Base-by-base conservation (phyloP, 2,113 vertebrate genomes). In the Loxodonta africana region DNA sequence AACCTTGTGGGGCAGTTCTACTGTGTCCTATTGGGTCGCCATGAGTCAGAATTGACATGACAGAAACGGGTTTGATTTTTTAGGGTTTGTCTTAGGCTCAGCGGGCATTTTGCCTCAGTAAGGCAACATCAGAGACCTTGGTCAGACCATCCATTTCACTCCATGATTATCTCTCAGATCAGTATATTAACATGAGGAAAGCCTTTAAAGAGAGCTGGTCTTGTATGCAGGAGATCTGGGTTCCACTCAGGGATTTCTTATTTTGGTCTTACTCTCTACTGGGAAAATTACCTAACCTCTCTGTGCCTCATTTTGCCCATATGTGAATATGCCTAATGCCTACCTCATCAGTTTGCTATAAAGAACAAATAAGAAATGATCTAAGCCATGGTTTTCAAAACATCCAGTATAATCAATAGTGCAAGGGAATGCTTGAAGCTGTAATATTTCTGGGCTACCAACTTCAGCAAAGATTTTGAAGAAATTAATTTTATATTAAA, bases 251-350 rank as follows among this genome's bases (percentile, higher is more conserved):
- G 3, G 33, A 63, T 88, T 71, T 41, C 2, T 0, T 67, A 41
- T 93, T 93, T 41, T 73, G 37, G 33, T 65, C 33, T 48, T 30
- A 26, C 21, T 23, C 8, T 3, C 46, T 84, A 10, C 67, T 92
- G 90, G 77, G 63, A 85, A 94, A 94, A 86, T 78, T 30, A 51
- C 15, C 60, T 67, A 63, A 73, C 85, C 26, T 95, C 26, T 90
- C 23, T 88, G 30, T 65, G 85, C 71, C 82, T 95, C 5, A 26
- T 4, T 80, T 90, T 90, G 17, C 5, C 57, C 62, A 57, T 82
- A 95, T 65, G 78, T 67, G 8, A 93, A 95, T 84, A 83, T 33
- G 17, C 26, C 17, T 73, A 62, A 77, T 77, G 41, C 12, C 15
- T 57, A 21, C 18, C n/a, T 87, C 26, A 41, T 91, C 21, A 14